Percentiles rank a stretch among this genome's conserved stretches.
Conservation (phyloP, 2,797 vertebrate species). For the Enoplosus armatus region DNA sequence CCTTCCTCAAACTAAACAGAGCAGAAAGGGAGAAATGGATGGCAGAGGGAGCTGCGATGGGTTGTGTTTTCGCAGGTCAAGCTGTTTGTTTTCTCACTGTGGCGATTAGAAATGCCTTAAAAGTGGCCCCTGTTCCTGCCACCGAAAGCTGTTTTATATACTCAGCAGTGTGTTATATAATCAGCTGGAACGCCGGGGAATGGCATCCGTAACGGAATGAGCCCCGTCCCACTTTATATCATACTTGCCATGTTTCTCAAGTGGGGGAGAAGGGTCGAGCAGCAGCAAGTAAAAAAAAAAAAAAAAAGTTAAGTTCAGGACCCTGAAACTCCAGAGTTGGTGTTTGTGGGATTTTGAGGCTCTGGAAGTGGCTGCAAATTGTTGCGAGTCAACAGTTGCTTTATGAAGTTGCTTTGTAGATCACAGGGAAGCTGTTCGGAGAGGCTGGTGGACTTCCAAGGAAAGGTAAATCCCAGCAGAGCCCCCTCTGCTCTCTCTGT, state of each 20-base stretch:
- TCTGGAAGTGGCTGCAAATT: constrained; percentile 37
- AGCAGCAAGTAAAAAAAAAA: constrained; percentile 13
- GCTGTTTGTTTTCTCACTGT: constrained; percentile 7
- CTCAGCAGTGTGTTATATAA: constrained; percentile 43
- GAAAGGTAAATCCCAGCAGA: constrained; percentile 48
- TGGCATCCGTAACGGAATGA: constrained; percentile 23
- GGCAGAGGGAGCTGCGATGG: constrained; percentile 1
- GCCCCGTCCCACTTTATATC: constrained; percentile 40
- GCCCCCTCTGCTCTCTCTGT: constrained; percentile 25
- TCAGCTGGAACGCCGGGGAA: constrained; percentile 27
- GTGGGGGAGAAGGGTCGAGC: neutral
- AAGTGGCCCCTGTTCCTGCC: constrained; percentile 40
- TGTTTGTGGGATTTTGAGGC: constrained; percentile 42
- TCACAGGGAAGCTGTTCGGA: constrained; percentile 32
- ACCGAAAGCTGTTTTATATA: constrained; percentile 46
- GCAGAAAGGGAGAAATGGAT: constrained; percentile 17
- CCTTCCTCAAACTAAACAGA: constrained; percentile 26
- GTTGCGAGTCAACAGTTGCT: constrained; percentile 32
- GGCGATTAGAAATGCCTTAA: constrained; percentile 44
- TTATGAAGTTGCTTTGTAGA: constrained; percentile 39
- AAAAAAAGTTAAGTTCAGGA: constrained; percentile 13
- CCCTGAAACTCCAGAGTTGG: constrained; percentile 26
- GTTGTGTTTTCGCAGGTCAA: constrained; percentile 8
- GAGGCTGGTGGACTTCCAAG: constrained; percentile 50
- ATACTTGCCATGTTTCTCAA: constrained; percentile 31